phyloP scores from a whole-genome alignment of 1,140 invertebrate genomes.

The Oreohelix idahoensis region DNA sequence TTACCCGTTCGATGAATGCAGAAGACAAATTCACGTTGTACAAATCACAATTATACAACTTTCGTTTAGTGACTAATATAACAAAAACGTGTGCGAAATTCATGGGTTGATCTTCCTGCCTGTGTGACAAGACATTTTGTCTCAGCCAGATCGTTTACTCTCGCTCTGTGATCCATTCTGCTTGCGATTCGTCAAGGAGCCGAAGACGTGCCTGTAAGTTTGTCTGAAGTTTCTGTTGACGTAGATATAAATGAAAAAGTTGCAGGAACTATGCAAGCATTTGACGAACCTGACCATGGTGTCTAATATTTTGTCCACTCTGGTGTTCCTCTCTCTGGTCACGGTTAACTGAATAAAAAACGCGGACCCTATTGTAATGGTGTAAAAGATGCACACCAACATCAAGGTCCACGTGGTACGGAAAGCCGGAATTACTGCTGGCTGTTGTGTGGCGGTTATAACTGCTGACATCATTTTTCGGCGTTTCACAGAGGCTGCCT shows the following conservation, averaged over 20 bases:
- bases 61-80: too few species aligned
- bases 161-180: not conserved
- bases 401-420: constrained; percentile 12
- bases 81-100: too few species aligned
- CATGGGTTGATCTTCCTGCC: too few species aligned
- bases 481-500: not conserved
- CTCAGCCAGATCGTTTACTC: not conserved
- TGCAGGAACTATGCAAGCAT: constrained; percentile 22
- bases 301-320: not conserved
- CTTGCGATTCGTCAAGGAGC: not conserved
- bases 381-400: constrained; percentile 15
- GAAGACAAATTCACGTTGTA: too few species aligned
- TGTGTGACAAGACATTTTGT: too few species aligned
- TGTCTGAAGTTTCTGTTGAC: constrained; percentile 14
- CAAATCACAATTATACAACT: too few species aligned
- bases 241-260: constrained; percentile 30
- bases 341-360: not conserved
- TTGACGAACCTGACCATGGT: not conserved
- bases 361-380: constrained; percentile 4
- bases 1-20: too few species aligned
- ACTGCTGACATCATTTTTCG: not conserved
- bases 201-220: constrained; percentile 9
- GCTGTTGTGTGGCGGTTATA: not conserved
- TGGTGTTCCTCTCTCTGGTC: not conserved
- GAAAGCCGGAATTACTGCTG: not conserved